Percentiles rank a stretch among this genome's conserved stretches.
These are phyloP conservation scores for Oreochromis niloticus DNA, from an alignment of 2,113 vertebrate species.

Conservation along the genomic window DNA sequence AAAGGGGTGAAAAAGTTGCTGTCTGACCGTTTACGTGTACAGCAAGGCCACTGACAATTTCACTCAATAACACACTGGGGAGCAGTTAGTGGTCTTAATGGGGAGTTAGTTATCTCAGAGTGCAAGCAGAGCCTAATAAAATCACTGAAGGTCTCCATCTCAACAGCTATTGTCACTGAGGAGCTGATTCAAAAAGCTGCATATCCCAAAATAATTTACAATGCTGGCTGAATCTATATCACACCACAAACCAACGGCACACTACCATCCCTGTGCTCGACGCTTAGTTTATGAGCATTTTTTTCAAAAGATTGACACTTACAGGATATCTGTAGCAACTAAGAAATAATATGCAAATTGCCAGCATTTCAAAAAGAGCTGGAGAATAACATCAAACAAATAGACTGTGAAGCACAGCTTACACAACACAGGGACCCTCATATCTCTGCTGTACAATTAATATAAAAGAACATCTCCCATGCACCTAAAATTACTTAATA, in stretches of 20 bases:
- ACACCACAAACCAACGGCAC: background rate
- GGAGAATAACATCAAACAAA: conserved; percentile 26
- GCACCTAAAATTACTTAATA: conserved; percentile 28
- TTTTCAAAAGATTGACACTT: conserved; percentile 2
- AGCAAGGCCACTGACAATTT: conserved; percentile 30
- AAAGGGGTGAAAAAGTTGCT: conserved; percentile 20
- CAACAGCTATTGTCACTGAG: background rate
- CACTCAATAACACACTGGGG: conserved; percentile 25
- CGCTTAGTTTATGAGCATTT: background rate
- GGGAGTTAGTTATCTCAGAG: conserved; percentile 33
- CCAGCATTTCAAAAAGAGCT: conserved; percentile 24
- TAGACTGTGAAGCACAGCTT: conserved; percentile 16
- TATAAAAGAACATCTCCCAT: conserved; percentile 10
- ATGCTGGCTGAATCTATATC: background rate
- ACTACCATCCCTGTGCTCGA: background rate
- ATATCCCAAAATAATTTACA: background rate
- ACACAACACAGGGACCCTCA: background rate
- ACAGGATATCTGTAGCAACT: conserved; percentile 1
- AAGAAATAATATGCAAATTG: conserved; percentile 48
- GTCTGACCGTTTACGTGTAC: conserved; percentile 6
- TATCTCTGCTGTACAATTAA: background rate
- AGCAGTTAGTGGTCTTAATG: conserved; percentile 35
- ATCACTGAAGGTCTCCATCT: background rate
- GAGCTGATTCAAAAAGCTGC: background rate
- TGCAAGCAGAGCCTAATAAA: conserved; percentile 20